These are phyloP conservation scores for Acrobasis repandana DNA, from an alignment of 2,888 invertebrate genomes.

Conservation along the genomic window DNA sequence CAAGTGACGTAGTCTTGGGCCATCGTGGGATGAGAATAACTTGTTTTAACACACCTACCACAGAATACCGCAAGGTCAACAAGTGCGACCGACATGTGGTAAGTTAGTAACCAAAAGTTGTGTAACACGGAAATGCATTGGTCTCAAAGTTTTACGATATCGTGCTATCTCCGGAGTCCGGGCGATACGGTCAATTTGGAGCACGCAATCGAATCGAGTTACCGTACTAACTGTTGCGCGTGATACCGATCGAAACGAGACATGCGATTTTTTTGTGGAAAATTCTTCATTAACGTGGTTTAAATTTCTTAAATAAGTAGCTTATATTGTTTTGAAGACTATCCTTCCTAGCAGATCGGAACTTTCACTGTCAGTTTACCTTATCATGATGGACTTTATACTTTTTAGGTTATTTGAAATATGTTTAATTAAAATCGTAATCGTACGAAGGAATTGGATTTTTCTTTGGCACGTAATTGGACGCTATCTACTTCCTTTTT, in stretches of 20 bases:
- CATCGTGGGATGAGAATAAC: too few relatives aligned
- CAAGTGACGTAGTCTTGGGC: too few relatives aligned
- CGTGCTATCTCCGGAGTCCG: slow-evolving; percentile 41
- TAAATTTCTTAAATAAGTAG: slow-evolving; percentile 29
- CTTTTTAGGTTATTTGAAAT: background rate
- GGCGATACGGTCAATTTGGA: slow-evolving; percentile 48
- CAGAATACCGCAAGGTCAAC: slow-evolving; percentile 14
- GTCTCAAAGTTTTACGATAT: slow-evolving; percentile 23
- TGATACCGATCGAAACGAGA: slow-evolving; percentile 42
- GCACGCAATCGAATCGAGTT: slow-evolving; percentile 56
- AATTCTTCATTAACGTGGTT: slow-evolving; percentile 36
- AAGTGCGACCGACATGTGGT: slow-evolving; percentile 19
- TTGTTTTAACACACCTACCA: too few relatives aligned
- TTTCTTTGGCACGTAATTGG: too few relatives aligned
- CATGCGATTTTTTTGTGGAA: slow-evolving; percentile 47
- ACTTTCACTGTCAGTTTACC: slow-evolving; percentile 11
- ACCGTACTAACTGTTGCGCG: slow-evolving; percentile 68
- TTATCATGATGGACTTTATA: background rate
- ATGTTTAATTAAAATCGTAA: too few relatives aligned
- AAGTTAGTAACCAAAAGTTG: slow-evolving; percentile 46
- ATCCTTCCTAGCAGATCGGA: slow-evolving; percentile 13
- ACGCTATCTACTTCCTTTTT: too few relatives aligned
- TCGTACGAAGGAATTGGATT: too few relatives aligned
- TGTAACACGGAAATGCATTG: slow-evolving; percentile 45
- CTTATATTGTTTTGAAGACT: slow-evolving; percentile 17